Evolutionary conservation across 2,797 vertebrate genomes (phyloP).

Genomic region (Sebastes paucispinis): DNA sequence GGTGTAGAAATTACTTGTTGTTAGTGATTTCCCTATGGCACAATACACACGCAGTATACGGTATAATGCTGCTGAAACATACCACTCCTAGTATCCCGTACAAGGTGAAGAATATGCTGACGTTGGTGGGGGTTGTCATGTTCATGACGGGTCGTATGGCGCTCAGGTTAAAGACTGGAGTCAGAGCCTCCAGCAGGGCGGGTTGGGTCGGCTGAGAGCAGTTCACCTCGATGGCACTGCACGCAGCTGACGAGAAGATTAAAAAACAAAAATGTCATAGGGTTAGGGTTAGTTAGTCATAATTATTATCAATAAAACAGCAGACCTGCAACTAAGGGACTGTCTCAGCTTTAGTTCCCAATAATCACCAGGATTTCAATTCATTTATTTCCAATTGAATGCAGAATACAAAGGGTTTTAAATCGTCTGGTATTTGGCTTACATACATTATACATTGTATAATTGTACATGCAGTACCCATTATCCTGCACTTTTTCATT

Average conservation of each 20-base stretch:
- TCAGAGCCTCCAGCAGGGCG: slow-evolving; percentile 65
- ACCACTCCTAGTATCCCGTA: slow-evolving; percentile 82
- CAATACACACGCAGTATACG: background rate
- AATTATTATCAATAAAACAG: background rate
- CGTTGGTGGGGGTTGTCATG: slow-evolving; percentile 49
- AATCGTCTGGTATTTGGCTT: background rate
- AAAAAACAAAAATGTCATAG: background rate
- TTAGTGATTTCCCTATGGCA: background rate
- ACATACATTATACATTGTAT: background rate
- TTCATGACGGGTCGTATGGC: slow-evolving; percentile 70
- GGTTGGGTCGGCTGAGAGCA: slow-evolving; percentile 64
- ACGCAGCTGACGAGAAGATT: slow-evolving; percentile 33
- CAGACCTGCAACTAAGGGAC: background rate
- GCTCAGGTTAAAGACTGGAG: slow-evolving; percentile 60
- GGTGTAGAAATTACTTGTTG: background rate
- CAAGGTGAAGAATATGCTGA: slow-evolving; percentile 72
- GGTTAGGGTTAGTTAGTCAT: background rate
- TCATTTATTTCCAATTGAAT: background rate
- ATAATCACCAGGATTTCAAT: background rate
- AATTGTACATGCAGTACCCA: background rate
- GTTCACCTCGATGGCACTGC: slow-evolving; percentile 29
- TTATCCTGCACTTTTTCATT: background rate
- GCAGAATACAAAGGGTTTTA: background rate
- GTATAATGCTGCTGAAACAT: slow-evolving; percentile 27
- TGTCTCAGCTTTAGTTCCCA: background rate